Base-by-base conservation (phyloP, 1,140 invertebrate genomes). In the Procambarus virginalis region DNA sequence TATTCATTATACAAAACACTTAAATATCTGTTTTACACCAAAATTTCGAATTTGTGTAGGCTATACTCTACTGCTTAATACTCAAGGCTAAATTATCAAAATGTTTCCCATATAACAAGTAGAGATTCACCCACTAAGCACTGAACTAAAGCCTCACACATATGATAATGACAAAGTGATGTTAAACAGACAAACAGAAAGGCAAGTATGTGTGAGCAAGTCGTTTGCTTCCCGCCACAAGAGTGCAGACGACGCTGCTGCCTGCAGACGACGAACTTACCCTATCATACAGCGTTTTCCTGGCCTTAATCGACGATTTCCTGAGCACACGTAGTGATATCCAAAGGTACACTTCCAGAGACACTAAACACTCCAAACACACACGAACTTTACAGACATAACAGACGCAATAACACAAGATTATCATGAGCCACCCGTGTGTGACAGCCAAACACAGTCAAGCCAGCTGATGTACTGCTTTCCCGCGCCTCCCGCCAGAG, bases 241-340 rank as follows among this genome's bases (percentile, higher is more conserved):
- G 10, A 3, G 45, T 49, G 46, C 49, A 78, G 76, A 48, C 76
- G 76, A n/a, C 76, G 46, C 76, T 73, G 68, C 4, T 73, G 17
- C 34, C 68, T 73, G 68, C 68, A 73, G 68, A 73, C 68, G 68
- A 73, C 68, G n/a, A 73, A 73, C 68, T 73, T 10, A 73, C 68
- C 68, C 14, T 73, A 73, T 34, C 10, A 34, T 20, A 34, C 22
- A n/a, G 34, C 20, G n/a, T 10, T 73, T 73, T 73, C 22, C 22
- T 73, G n/a, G 68, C 22, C 68, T 34, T 34, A 34, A 20, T 2
- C 20, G 68, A 73, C 14, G 68, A 73, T 34, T 73, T 10, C 3
- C 14, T 8, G 22, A 34, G 8, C n/a, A 22, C 4, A 22, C 20
- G 22, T 4, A 10, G 20, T 22, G n/a, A 73, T 73, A 73, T 73